Evolutionary conservation across 2,888 invertebrate species (phyloP), one percentile per base, ranked within the genome.

Genomic region (Melanostoma scalare): DNA sequence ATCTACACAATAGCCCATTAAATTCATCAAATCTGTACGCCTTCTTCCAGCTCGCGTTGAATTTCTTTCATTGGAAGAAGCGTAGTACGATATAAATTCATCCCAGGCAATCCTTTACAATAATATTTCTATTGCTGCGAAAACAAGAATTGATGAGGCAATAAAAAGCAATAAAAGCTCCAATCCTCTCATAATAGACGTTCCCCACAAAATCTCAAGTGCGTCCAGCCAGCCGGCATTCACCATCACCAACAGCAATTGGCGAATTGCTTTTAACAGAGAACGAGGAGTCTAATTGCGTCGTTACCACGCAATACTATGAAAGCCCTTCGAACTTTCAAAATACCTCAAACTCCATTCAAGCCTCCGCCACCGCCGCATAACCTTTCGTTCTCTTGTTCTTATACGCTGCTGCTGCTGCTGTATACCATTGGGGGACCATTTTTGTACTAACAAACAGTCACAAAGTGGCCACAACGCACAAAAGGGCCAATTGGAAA

Each of bases 71-170:
- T 55, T 72, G 50, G 67, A 60, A 52, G 53, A 35, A 20, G 20
- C 20, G 65, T 50, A 3, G 65, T 65, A 55, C 65, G 60, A 69
- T 74, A 79, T 79, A 84, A 84, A 84, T 69, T 79, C 67, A 67
- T 67, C 84, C 65, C 50, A 50, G 56, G 79, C 79, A 84, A 84
- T 84, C 84, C 79, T 75, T 78, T 79, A 79, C 71, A 84, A 79
- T 75, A 84, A 84, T 84, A 84, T 84, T 84, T 84, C 84, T 84
- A 84, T 79, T 79, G 84, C 79, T 79, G 50, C 58, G 71, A 84
- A 71, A 84, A 84, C 79, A 79, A 79, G 74, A 84, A 84, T 79
- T 84, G 79, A 84, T 84, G 79, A 74, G 79, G 84, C 84, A 84
- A 84, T 84, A 84, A 84, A 78, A 71, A 69, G 84, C 67, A 65